phyloP scores from a whole-genome alignment of 2,888 invertebrate genomes.

The Pollenia angustigena region DNA sequence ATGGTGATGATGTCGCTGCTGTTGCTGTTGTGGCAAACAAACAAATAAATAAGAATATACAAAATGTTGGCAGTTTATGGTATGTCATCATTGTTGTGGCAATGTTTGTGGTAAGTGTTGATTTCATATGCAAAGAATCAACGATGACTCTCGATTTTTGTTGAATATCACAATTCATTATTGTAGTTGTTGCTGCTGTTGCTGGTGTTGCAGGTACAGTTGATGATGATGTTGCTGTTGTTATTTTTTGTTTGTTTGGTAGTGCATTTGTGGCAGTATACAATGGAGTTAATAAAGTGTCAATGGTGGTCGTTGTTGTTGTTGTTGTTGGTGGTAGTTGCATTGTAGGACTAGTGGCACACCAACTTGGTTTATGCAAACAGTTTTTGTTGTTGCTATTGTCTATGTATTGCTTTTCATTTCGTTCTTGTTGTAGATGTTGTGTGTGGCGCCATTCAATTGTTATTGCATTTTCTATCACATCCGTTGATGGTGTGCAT shows the following conservation, averaged over 20 bases:
- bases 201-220: neutral
- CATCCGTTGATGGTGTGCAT: conserved; percentile 52
- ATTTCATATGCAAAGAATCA: conserved; percentile 64
- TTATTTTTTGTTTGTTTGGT: conserved; percentile 71
- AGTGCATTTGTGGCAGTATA: conserved; percentile 64
- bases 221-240: conserved; percentile 62
- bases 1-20: conserved; percentile 63
- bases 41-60: conserved; percentile 55
- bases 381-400: conserved; percentile 41
- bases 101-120: conserved; percentile 65
- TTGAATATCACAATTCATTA: conserved; percentile 61
- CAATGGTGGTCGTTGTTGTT: conserved; percentile 69
- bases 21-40: conserved; percentile 61
- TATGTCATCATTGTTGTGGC: conserved; percentile 69
- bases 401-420: conserved; percentile 71
- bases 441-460: conserved; percentile 70
- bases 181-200: conserved; percentile 61
- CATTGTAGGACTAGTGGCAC: conserved; percentile 71
- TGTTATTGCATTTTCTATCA: conserved; percentile 60
- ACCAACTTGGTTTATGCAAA: conserved; percentile 42
- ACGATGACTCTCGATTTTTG: conserved; percentile 64
- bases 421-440: conserved; percentile 58
- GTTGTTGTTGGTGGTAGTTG: conserved; percentile 72
- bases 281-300: conserved; percentile 68
- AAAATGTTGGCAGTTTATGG: conserved; percentile 71